Evolutionary conservation across 2,888 invertebrate genomes (phyloP), one percentile per base, ranked within the genome.

Genomic region (Agonopterix alstromeriana): DNA sequence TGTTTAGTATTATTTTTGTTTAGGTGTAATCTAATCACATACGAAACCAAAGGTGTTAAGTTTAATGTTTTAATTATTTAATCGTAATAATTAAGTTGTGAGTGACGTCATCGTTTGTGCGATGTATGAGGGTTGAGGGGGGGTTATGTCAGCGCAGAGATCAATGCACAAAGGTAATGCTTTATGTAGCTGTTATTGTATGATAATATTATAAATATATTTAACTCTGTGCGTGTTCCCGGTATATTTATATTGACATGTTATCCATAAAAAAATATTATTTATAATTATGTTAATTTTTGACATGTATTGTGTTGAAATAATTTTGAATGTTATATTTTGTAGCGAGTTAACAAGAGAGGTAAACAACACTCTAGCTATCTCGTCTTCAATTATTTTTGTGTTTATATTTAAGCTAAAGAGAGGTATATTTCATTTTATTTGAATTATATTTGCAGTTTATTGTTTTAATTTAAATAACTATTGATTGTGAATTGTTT

Each of bases 111-210:
- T 57, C 17, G 7, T 38, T 49, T 42, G 48, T 45, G 45, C 17
- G 38, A n/a, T 38, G 27, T 27, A 27, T 27, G 12, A 12, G 43
- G 59, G 51, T 44, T 48, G 47, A 55, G 45, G 49, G 48, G 36
- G 44, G 44, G 36, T 11, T 8, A 7, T 7, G n/a, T 45, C 48
- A 50, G 63, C 60, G 67, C 67, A 56, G 57, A 58, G 65, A 59
- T 65, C 66, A 61, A 67, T 63, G 77, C 83, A 82, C 80, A 77
- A 81, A 72, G 67, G 68, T 76, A 76, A 81, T 80, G 85, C 85
- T 85, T 85, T 81, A 82, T 78, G 77, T 85, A 84, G 79, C 68
- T 61, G 67, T 78, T 84, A 82, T 77, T 76, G 71, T 78, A 78
- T 70, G 58, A 70, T 75, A 75, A 62, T 57, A 64, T 65, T 58